Evolutionary conservation across 2,113 vertebrate species (phyloP).

Genomic region (Burhinus bistriatus): DNA sequence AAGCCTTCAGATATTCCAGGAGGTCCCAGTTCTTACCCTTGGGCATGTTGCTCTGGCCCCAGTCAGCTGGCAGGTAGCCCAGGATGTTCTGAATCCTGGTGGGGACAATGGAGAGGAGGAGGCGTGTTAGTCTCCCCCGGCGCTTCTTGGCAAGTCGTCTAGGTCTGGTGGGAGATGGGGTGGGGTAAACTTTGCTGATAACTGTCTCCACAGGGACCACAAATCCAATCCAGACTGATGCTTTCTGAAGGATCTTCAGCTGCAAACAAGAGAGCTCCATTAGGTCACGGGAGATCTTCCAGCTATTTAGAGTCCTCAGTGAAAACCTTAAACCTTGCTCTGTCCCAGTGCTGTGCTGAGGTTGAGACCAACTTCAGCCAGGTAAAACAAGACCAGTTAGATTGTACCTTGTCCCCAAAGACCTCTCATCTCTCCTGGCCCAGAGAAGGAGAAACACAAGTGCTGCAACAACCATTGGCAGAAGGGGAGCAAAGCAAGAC

Average conservation of each 20-base stretch:
- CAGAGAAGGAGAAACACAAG: fast-evolving
- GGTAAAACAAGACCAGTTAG: neutral
- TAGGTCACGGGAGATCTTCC: fast-evolving
- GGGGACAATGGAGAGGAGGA: slow-evolving; percentile 74
- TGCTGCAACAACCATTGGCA: neutral
- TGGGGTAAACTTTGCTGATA: neutral
- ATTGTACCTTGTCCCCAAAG: fast-evolving
- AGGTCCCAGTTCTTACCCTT: slow-evolving; percentile 67
- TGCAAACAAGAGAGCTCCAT: neutral
- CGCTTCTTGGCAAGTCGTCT: slow-evolving; percentile 67
- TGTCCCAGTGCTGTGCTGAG: fast-evolving
- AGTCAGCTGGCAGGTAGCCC: slow-evolving; percentile 67
- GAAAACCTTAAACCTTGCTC: neutral
- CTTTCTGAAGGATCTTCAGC: slow-evolving; percentile 35
- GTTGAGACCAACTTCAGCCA: fast-evolving
- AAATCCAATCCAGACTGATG: neutral
- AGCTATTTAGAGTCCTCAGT: neutral
- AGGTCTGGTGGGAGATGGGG: neutral
- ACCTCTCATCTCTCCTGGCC: fast-evolving
- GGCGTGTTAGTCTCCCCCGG: neutral
- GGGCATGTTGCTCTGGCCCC: slow-evolving; percentile 54
- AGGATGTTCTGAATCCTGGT: slow-evolving; percentile 65
- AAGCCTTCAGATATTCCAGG: neutral
- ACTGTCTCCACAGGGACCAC: neutral
- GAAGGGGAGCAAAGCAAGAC: neutral